Percentiles rank a stretch among this genome's conserved stretches.
These are phyloP conservation scores for Entomyzon cyanotis DNA, from an alignment of 2,113 vertebrate species.

Conservation along the genomic window DNA sequence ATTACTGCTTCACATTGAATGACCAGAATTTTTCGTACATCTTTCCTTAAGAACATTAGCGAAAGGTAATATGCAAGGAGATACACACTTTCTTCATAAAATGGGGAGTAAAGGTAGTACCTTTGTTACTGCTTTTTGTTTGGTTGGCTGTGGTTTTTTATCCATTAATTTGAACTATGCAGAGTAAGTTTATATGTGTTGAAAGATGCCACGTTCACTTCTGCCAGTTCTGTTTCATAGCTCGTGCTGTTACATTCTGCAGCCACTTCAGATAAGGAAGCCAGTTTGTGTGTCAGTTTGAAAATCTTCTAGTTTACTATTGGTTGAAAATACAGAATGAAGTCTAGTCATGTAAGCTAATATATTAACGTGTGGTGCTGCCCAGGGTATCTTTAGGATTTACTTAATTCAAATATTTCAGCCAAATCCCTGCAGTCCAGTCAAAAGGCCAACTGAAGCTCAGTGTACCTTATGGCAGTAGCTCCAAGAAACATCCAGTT, in stretches of 20 bases:
- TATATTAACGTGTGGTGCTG: background rate
- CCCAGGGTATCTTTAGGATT: background rate
- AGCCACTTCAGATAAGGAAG: background rate
- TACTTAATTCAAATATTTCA: background rate
- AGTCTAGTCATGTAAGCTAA: background rate
- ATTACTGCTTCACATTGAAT: background rate
- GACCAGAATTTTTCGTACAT: background rate
- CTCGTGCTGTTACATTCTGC: background rate
- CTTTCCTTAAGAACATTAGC: background rate
- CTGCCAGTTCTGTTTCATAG: background rate
- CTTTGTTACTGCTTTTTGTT: background rate
- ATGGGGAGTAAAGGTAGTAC: background rate
- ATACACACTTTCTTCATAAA: background rate
- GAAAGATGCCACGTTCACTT: background rate
- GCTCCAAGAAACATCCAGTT: background rate
- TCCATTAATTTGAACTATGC: background rate
- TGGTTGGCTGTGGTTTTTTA: background rate
- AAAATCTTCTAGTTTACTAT: background rate
- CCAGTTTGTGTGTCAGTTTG: background rate
- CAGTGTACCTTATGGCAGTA: background rate
- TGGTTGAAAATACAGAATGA: background rate
- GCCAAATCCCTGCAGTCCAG: background rate
- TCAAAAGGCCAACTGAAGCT: background rate
- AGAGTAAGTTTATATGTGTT: background rate
- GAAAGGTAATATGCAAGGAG: background rate